Base-by-base conservation (phyloP, 2,797 vertebrate species). In the Pangasius larnaudii region DNA sequence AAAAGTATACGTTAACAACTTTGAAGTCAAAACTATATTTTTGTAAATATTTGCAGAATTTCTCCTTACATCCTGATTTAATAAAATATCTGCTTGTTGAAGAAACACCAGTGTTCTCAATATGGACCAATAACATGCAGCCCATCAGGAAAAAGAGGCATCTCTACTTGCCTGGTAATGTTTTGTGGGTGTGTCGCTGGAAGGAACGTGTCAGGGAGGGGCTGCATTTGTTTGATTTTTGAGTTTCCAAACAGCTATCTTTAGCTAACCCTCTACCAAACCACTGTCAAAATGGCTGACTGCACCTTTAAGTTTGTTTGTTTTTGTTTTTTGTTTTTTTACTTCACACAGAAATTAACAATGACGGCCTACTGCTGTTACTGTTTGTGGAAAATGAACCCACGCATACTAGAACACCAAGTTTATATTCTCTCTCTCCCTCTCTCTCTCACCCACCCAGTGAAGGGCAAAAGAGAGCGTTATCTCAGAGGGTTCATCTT, bases 401-500 rank as follows among this genome's bases (percentile, higher is more conserved):
- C 53, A 58, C 49, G n/a, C 75, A 78, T 77, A 77, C 49, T 77
- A 53, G 46, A 75, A 74, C 39, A 71, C n/a, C 2, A 2, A n/a
- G 11, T 49, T 30, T 75, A 51, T n/a, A 75, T 13, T 27, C 27
- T n/a, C 27, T 51, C 74, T 51, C 6, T 30, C 11, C 8, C 13
- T 18, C 72, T 18, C 72, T 75, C 11, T 49, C 42, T 49, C 69
- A 0, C 30, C 3, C 16, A 46, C 30, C 77, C 36, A 77, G 36
- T 71, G 78, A 85, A 53, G 74, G 65, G 56, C 79, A 61, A 49
- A 83, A 69, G 39, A 77, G 74, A 80, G 53, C 2, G 75, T 85
- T 67, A 83, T 82, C 67, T 77, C 27, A n/a, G 10, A 83, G 42
- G 30, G 67, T 65, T 65, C 88, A 42, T 80, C 85, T 75, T 51